Evolutionary conservation across 2,113 vertebrate genomes (phyloP).

Genomic region (Calyptomena viridis): DNA sequence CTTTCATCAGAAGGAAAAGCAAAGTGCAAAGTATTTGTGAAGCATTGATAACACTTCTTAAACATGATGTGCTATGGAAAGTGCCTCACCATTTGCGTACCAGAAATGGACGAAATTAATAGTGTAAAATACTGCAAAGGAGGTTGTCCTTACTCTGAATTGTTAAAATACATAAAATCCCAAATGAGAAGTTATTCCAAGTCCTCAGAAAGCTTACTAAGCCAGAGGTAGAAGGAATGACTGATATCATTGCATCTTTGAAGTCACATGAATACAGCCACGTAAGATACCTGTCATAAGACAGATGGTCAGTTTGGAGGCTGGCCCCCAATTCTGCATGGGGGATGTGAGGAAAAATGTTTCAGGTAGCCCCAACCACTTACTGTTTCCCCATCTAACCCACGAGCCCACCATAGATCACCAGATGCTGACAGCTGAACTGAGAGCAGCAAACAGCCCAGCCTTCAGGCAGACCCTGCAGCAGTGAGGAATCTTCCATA

Average conservation of each 20-base stretch:
- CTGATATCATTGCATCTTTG: not conserved
- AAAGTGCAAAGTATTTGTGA: not conserved
- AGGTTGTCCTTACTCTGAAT: not conserved
- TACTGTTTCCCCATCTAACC: not conserved
- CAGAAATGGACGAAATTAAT: not conserved
- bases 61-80: not conserved
- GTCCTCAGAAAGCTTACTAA: not conserved
- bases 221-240: not conserved
- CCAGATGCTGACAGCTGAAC: not conserved
- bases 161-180: not conserved
- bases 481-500: not conserved
- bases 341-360: not conserved
- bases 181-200: not conserved
- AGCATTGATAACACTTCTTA: not conserved
- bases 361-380: not conserved
- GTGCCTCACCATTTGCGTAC: not conserved
- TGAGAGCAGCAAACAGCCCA: not conserved
- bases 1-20: not conserved
- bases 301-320: rapidly evolving
- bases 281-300: not conserved
- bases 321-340: not conserved
- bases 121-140: not conserved
- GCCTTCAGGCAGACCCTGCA: rapidly evolving
- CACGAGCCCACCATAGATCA: not conserved
- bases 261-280: not conserved